phyloP scores from a whole-genome alignment of 2,888 invertebrate species.

The Campaea margaritaria region DNA sequence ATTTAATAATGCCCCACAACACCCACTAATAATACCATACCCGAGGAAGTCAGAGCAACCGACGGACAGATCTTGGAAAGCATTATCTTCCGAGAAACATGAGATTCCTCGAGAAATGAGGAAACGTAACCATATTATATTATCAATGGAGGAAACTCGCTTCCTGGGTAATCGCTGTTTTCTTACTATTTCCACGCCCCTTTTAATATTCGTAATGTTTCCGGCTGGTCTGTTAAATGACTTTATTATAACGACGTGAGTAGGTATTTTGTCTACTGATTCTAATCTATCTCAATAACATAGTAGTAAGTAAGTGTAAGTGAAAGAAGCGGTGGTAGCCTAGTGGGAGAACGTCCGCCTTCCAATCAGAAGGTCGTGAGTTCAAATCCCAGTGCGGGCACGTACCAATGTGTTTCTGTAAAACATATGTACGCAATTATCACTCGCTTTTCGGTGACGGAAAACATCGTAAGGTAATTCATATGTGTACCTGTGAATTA shows the following conservation, averaged over 20 bases:
- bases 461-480: too few species aligned
- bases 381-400: too few species aligned
- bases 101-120: constrained; percentile 28
- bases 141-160: constrained; percentile 62
- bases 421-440: too few species aligned
- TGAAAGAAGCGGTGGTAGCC: too few species aligned
- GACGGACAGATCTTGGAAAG: constrained; percentile 48
- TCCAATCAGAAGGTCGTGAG: too few species aligned
- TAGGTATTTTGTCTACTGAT: constrained; percentile 7
- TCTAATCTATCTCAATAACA: too few species aligned
- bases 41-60: constrained; percentile 54
- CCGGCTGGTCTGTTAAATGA: constrained; percentile 18
- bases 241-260: constrained; percentile 33
- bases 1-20: neutral
- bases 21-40: neutral
- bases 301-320: too few species aligned
- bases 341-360: too few species aligned
- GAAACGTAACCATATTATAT: too few species aligned
- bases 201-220: constrained; percentile 33
- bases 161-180: constrained; percentile 57
- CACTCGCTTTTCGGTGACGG: too few species aligned
- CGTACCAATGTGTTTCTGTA: too few species aligned
- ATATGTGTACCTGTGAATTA: too few species aligned
- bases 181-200: constrained; percentile 42
- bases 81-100: constrained; percentile 64